Conservation (phyloP, 2,797 vertebrate species). For the Coilia nasus region DNA sequence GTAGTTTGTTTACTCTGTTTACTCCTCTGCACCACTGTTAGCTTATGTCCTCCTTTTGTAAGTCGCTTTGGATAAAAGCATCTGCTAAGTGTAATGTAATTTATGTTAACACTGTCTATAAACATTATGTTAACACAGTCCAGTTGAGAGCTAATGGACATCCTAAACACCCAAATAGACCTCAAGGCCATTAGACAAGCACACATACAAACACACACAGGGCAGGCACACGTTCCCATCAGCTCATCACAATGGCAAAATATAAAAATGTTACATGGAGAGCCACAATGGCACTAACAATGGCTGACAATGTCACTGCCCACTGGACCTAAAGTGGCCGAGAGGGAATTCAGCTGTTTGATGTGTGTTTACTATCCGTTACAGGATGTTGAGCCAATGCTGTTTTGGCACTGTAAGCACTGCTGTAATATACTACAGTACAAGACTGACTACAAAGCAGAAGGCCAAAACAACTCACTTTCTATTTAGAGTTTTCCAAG, state of each 20-base stretch:
- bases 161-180: not conserved
- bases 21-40: too few species aligned
- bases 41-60: too few species aligned
- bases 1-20: too few species aligned
- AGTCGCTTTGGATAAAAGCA: too few species aligned
- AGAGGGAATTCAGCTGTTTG: not conserved
- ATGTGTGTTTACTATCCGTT: slow-evolving; percentile 19
- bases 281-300: not conserved
- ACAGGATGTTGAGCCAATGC: slow-evolving; percentile 29
- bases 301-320: not conserved
- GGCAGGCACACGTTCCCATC: too few species aligned
- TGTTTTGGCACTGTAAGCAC: not conserved
- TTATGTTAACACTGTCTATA: too few species aligned
- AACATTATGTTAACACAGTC: too few species aligned
- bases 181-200: not conserved
- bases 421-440: slow-evolving; percentile 32
- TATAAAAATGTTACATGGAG: not conserved
- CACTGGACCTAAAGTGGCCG: not conserved
- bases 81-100: too few species aligned
- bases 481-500: slow-evolving; percentile 60
- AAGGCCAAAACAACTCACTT: slow-evolving; percentile 47
- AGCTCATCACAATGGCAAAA: too few species aligned
- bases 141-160: not conserved
- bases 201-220: not conserved
- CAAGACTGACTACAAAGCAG: slow-evolving; percentile 28